Conservation (phyloP, 2,797 vertebrate genomes). For the Girardinus metallicus region DNA sequence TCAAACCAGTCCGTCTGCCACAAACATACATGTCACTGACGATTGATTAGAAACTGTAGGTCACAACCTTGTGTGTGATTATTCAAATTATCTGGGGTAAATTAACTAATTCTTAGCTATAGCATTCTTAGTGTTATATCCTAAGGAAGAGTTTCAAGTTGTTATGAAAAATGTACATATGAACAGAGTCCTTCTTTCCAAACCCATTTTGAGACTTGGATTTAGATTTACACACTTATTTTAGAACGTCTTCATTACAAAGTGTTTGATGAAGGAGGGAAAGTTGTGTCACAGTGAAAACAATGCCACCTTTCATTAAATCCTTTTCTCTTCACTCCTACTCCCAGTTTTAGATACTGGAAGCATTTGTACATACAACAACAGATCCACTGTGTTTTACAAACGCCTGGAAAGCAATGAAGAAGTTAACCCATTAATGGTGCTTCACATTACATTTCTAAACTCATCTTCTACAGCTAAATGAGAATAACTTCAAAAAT, state of each 20-base stretch:
- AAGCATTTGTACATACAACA: slow-evolving; percentile 59
- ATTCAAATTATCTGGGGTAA: too few relatives aligned
- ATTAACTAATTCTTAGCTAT: too few relatives aligned
- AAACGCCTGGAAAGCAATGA: slow-evolving; percentile 55
- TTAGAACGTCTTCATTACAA: slow-evolving; percentile 32
- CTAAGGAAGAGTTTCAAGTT: background rate
- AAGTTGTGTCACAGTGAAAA: slow-evolving; percentile 27
- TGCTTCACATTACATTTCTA: slow-evolving; percentile 29
- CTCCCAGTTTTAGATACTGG: slow-evolving; percentile 28
- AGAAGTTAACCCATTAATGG: slow-evolving; percentile 63
- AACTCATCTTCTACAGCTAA: slow-evolving; percentile 48
- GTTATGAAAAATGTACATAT: background rate
- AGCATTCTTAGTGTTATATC: background rate
- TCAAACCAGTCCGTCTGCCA: background rate
- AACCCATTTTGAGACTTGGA: background rate
- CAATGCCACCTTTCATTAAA: slow-evolving; percentile 59
- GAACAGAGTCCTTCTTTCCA: background rate
- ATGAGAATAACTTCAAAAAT: slow-evolving; percentile 6
- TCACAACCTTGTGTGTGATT: too few relatives aligned
- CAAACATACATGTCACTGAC: background rate
- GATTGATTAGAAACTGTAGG: too few relatives aligned
- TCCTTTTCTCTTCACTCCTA: slow-evolving; percentile 55
- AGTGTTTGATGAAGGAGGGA: slow-evolving; percentile 46
- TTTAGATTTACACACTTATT: slow-evolving; percentile 11
- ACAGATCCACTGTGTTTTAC: slow-evolving; percentile 55